These are phyloP conservation scores for Botia kubotai DNA, from an alignment of 2,797 vertebrate species.

Conservation along the genomic window DNA sequence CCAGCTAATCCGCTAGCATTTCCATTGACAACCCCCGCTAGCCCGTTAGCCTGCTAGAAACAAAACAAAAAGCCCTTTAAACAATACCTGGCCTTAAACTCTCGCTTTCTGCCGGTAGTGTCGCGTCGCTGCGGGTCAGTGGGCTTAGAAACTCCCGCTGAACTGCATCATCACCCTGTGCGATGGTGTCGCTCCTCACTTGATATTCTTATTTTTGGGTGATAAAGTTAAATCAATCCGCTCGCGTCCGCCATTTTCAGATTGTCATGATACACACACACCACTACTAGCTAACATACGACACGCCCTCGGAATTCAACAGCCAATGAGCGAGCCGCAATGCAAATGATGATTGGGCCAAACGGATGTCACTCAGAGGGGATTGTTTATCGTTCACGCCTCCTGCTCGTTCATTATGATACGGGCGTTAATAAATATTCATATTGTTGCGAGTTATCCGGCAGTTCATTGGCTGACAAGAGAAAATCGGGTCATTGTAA, in stretches of 20 bases:
- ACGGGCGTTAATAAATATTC: conserved; percentile 34
- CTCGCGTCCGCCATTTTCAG: conserved; percentile 91
- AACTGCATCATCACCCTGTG: conserved; percentile 70
- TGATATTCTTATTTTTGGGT: conserved; percentile 75
- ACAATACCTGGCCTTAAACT: conserved; percentile 70
- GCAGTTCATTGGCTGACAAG: conserved; percentile 34
- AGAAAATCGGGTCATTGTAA: conserved; percentile 44
- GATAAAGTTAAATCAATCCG: conserved; percentile 81
- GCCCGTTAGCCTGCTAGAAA: conserved; percentile 65
- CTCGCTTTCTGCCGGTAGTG: conserved; percentile 51
- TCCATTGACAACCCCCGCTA: conserved; percentile 67
- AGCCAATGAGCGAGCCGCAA: conserved; percentile 41
- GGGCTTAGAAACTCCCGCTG: conserved; percentile 46
- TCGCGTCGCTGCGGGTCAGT: conserved; percentile 30
- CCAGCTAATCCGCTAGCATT: conserved; percentile 56
- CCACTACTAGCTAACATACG: conserved; percentile 60
- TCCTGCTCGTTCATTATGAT: conserved; percentile 44
- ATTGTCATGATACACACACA: conserved; percentile 83
- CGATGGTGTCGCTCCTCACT: conserved; percentile 52
- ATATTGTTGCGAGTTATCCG: conserved; percentile 40
- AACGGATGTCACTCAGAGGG: conserved; percentile 53
- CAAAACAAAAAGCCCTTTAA: conserved; percentile 66
- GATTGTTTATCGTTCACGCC: conserved; percentile 56
- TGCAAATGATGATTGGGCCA: conserved; percentile 69
- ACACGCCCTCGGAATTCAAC: conserved; percentile 60